phyloP scores from a whole-genome alignment of 2,113 vertebrate genomes.

The Peromyscus polionotus region DNA sequence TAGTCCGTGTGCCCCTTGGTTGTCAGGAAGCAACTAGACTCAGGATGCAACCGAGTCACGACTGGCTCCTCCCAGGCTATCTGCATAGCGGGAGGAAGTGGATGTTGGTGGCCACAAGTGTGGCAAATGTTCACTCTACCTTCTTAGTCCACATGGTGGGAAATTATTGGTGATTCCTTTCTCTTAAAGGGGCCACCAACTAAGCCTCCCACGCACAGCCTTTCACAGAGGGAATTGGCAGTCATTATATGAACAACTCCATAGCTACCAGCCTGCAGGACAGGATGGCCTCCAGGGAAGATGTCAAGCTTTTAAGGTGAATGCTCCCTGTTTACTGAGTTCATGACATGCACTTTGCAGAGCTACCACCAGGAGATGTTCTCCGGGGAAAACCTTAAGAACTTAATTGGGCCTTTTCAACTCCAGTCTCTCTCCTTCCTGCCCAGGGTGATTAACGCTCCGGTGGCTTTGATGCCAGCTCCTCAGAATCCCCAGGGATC shows the following conservation, averaged over 20 bases:
- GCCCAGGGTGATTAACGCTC: constrained; percentile 30
- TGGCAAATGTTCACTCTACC: neutral
- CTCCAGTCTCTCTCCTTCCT: neutral
- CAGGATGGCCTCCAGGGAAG: constrained; percentile 4
- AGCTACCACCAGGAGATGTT: neutral
- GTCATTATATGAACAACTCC: neutral
- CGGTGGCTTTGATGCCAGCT: constrained; percentile 23
- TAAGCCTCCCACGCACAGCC: neutral
- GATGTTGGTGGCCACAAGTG: neutral
- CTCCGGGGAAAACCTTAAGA: constrained; percentile 56
- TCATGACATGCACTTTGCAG: neutral
- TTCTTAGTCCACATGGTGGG: neutral
- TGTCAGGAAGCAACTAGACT: neutral
- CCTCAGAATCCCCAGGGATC: constrained; percentile 29
- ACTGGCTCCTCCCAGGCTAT: neutral
- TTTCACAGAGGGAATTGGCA: neutral
- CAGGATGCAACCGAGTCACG: neutral
- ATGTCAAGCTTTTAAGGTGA: neutral
- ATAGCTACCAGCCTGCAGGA: neutral
- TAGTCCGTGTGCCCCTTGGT: neutral
- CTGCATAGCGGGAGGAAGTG: constrained; percentile 17
- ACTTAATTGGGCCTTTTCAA: constrained; percentile 37
- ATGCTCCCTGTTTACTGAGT: constrained; percentile 31
- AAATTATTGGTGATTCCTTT: neutral
- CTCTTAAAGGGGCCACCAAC: neutral